Evolutionary conservation across 2,113 vertebrate genomes (phyloP), one percentile per base, ranked within the genome.

Genomic region (Cettia cetti): DNA sequence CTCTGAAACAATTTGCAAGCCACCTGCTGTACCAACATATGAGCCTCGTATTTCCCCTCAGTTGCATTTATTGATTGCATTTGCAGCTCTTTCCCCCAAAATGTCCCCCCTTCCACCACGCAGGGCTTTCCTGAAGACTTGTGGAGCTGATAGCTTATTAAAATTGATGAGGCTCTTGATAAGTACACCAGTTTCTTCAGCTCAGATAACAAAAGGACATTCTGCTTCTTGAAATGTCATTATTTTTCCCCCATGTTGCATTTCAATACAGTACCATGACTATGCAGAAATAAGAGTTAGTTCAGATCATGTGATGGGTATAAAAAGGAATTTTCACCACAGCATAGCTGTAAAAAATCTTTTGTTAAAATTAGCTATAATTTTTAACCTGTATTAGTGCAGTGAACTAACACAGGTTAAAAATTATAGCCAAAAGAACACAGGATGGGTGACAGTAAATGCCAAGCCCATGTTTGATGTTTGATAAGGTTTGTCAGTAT

Each of bases 121-220:
- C 45, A 69, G 35, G 40, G 78, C 42, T 57, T 45, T 53, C 66
- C 60, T 35, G 24, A 78, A 30, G 26, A 92, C 69, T 28, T 71
- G 76, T 60, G 52, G 56, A 70, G 83, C 70, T 71, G 72, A 90
- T 20, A 64, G 69, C 70, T 78, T 89, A 95, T 93, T 95, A 91
- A 94, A 97, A 96, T 95, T 85, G 92, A 94, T 96, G 93, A 94
- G 47, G 75, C 19, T 85, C 60, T 90, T 77, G 66, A 64, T n/a
- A 26, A 93, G 59, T 69, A 75, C 71, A 72, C 42, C 65, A 52
- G 40, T 76, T 95, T 44, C 53, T 63, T 87, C 91, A 69, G 85
- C 50, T 75, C 76, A 80, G 70, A 87, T 78, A 89, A 77, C 80
- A 76, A 78, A 92, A 89, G 63, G 69, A 54, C 39, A 31, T 71